These are phyloP conservation scores for Tetramorium alpestre DNA, from an alignment of 1,140 invertebrate genomes.

Conservation along the genomic window DNA sequence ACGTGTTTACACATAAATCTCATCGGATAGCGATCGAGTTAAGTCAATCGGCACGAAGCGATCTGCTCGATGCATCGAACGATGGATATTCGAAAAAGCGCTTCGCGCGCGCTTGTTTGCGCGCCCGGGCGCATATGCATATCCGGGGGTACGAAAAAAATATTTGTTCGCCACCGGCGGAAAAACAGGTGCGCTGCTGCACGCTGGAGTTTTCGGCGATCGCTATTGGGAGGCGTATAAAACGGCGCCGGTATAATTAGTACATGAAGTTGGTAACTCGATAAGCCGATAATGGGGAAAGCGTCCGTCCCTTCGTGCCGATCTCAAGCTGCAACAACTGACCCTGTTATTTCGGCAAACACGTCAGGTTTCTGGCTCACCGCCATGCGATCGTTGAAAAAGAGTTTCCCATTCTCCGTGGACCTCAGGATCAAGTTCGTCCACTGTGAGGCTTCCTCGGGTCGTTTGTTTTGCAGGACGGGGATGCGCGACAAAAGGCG, in stretches of 20 bases:
- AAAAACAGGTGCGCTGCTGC: background rate
- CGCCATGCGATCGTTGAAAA: conserved; percentile 58
- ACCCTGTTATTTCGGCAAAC: conserved; percentile 72
- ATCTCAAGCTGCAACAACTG: conserved; percentile 67
- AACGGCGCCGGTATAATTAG: conserved; percentile 67
- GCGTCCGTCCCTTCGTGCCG: conserved; percentile 34
- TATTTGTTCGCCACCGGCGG: conserved; percentile 44
- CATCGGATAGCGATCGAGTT: conserved; percentile 55
- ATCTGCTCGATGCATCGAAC: conserved; percentile 47
- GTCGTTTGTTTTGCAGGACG: background rate
- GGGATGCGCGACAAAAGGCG: conserved; percentile 20
- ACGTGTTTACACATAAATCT: conserved; percentile 61
- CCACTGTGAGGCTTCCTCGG: conserved; percentile 9
- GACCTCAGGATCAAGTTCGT: conserved; percentile 54
- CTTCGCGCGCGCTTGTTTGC: conserved; percentile 37
- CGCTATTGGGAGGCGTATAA: conserved; percentile 47
- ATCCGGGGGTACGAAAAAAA: conserved; percentile 20
- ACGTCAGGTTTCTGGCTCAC: conserved; percentile 59
- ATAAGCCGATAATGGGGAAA: conserved; percentile 71
- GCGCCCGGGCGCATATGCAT: conserved; percentile 9
- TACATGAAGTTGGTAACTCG: conserved; percentile 67
- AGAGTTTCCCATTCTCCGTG: conserved; percentile 15
- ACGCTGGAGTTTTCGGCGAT: conserved; percentile 17
- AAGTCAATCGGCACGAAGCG: conserved; percentile 58
- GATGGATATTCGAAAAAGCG: conserved; percentile 51